Evolutionary conservation across 2,113 vertebrate species (phyloP), one percentile per base, ranked within the genome.

Genomic region (Limnothrissa miodon): DNA sequence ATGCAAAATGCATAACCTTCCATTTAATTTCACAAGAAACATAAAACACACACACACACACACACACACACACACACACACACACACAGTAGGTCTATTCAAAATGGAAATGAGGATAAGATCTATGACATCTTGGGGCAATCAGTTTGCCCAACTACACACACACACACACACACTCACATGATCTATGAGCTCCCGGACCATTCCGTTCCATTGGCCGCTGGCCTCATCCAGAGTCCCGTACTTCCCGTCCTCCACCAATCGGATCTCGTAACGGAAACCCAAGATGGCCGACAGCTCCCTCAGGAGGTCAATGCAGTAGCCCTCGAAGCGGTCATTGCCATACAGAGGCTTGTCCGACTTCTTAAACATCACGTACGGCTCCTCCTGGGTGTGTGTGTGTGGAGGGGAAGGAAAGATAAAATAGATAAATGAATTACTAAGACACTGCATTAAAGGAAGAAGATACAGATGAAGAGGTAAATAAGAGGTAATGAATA

Each of bases 301-400:
- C 87, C 96, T 95, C 78, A 99, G 95, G 83, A 99, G 95, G 90
- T 99, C 98, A 87, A 99, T 98, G 42, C 98, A 99, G 90, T 95
- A 99, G 46, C 98, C 98, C 87, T 99, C 98, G 80, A 99, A 99
- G 56, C 98, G 95, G 89, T 99, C 98, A 78, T 99, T 99, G 36
- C 97, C 98, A 11, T 97, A 99, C 70, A 99, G 94, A 78, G 98
- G 98, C 86, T 99, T 99, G 90, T 99, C 98, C 13, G 98, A 99
- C 87, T 99, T 99, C 93, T 99, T 99, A 88, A 99, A 99, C 93
- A 99, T 96, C 87, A 99, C 98, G 82, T 99, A 99, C 0, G 98
- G 98, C 91, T 99, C 98, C 92, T 98, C 98, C 98, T 99, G 91
- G 78, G 82, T 2, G 6, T 42, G 42, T 2, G 2, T 4, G 42